Percentiles rank a stretch among this genome's conserved stretches.
These are phyloP conservation scores for Neodiprion pinetum DNA, from an alignment of 1,140 invertebrate genomes.

Conservation along the genomic window DNA sequence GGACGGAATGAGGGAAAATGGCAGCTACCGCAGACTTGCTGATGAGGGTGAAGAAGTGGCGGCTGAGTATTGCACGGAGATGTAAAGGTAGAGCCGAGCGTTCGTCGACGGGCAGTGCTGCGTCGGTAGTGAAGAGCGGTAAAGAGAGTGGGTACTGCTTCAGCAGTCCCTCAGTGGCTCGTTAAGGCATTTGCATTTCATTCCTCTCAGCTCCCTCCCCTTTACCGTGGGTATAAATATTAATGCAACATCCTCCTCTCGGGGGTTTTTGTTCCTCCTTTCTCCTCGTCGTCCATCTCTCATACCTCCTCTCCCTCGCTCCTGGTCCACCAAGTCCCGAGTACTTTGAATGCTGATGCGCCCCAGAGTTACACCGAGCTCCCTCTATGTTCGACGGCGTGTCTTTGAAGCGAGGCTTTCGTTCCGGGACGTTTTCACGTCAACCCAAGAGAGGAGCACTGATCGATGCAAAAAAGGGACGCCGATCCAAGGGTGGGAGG, in stretches of 20 bases:
- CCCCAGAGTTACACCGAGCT: slow-evolving; percentile 44
- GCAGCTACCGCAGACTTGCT: neutral
- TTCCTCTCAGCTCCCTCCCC: slow-evolving; percentile 34
- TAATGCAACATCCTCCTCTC: slow-evolving; percentile 63
- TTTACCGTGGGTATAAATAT: slow-evolving; percentile 56
- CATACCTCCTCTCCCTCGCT: slow-evolving; percentile 59
- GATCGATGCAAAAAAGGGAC: too few relatives aligned
- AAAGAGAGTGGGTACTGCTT: slow-evolving; percentile 45
- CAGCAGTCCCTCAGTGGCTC: slow-evolving; percentile 60
- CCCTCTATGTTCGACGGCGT: neutral
- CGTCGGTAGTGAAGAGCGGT: neutral
- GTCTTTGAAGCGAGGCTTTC: too few relatives aligned
- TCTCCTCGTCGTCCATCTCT: slow-evolving; percentile 47
- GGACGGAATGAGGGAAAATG: neutral
- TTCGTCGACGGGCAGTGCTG: neutral
- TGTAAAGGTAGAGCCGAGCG: too few relatives aligned
- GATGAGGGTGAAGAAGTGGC: neutral
- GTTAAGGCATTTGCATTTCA: slow-evolving; percentile 65
- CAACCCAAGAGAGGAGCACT: too few relatives aligned
- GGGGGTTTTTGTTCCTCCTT: slow-evolving; percentile 60
- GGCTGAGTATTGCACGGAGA: neutral
- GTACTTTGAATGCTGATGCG: slow-evolving; percentile 63
- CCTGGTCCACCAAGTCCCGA: slow-evolving; percentile 41
- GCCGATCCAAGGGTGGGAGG: too few relatives aligned
- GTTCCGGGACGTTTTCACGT: too few relatives aligned